These are phyloP conservation scores for Chondrosia reniformis DNA, from an alignment of 37 sponge, comb jelly and placozoan genomes.

Conservation along the genomic window DNA sequence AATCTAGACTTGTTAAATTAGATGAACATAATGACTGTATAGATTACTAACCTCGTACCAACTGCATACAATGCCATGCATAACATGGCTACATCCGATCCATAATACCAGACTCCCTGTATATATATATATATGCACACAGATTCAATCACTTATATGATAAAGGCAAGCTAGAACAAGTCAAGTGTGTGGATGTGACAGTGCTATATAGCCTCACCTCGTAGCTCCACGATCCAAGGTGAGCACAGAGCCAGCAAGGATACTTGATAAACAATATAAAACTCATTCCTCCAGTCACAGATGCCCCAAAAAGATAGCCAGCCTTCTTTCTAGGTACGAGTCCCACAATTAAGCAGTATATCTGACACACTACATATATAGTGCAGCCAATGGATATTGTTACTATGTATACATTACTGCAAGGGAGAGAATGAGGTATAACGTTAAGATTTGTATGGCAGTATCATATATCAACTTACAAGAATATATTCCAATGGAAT, in stretches of 20 bases:
- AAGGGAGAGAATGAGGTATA: constrained; percentile 1
- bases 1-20: no score
- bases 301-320: constrained; percentile 19
- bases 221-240: constrained; percentile 52
- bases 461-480: background rate
- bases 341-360: background rate
- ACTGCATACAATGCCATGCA: constrained; percentile 33
- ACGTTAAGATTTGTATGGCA: background rate
- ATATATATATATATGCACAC: constrained; percentile 13
- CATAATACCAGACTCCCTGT: constrained; percentile 71
- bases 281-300: constrained; percentile 39
- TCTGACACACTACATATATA: constrained; percentile 29
- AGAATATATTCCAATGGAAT: background rate
- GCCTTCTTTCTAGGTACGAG: background rate
- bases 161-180: no score
- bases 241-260: constrained; percentile 37
- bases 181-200: no score
- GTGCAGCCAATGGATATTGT: constrained; percentile 27
- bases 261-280: background rate
- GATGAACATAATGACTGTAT: no score
- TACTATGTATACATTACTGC: constrained; percentile 30
- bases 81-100: constrained; percentile 52
- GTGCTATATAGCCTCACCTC: constrained; percentile 32
- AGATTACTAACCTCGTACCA: constrained; percentile 35
- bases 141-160: background rate